These are phyloP conservation scores for Platyscapa corneri DNA, from an alignment of 1,140 invertebrate genomes.

Conservation along the genomic window DNA sequence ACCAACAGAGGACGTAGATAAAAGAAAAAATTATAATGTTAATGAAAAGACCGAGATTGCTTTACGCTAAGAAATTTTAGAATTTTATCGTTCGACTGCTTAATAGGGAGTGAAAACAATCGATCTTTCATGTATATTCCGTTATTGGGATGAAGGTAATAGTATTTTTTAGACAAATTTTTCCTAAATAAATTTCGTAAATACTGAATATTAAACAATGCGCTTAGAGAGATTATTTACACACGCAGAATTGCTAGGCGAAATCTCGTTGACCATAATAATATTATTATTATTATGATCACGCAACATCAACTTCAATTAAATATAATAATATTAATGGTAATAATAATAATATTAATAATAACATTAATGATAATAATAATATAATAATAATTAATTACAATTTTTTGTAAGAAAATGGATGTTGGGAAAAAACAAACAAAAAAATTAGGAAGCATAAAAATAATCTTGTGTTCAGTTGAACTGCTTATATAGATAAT, in stretches of 20 bases:
- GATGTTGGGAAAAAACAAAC: conserved; percentile 53
- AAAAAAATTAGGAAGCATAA: conserved; percentile 54
- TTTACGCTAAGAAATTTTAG: conserved; percentile 46
- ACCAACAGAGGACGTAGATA: conserved; percentile 13
- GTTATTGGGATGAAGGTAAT: conserved; percentile 61
- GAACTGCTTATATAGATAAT: conserved; percentile 37
- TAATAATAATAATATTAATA: neutral
- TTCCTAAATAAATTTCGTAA: conserved; percentile 61
- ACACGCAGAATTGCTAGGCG: conserved; percentile 55
- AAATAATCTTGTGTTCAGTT: conserved; percentile 46
- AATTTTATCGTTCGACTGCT: conserved; percentile 46
- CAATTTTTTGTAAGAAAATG: conserved; percentile 59
- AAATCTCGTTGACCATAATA: conserved; percentile 60
- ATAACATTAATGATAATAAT: conserved; percentile 54
- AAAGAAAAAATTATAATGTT: neutral
- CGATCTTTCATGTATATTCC: conserved; percentile 56
- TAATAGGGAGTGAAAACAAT: conserved; percentile 10
- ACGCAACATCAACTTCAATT: conserved; percentile 52
- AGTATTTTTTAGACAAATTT: conserved; percentile 66
- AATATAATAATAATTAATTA: conserved; percentile 62
- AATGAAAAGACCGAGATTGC: conserved; percentile 39
- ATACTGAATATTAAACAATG: conserved; percentile 55
- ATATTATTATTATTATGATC: conserved; percentile 49
- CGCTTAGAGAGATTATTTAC: conserved; percentile 64
- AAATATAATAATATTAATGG: conserved; percentile 53